Percentiles rank a stretch among this genome's conserved stretches.
phyloP scores from a whole-genome alignment of 2,888 invertebrate genomes.

The Tribolium freemani region DNA sequence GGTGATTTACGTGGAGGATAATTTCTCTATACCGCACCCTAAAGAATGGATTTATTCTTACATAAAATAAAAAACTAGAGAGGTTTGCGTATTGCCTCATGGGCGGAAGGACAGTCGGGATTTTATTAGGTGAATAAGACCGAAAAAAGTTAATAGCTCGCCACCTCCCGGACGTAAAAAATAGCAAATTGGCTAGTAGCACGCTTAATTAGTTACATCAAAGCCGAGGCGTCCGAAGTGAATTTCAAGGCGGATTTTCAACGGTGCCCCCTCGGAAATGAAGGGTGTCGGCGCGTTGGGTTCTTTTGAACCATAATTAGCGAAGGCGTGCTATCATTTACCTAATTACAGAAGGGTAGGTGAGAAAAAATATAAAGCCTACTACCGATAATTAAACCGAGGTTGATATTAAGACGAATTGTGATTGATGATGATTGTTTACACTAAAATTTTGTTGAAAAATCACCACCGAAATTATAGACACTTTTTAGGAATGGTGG shows the following conservation, averaged over 20 bases:
- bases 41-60: neutral
- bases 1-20: slow-evolving; percentile 37
- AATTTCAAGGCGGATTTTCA: slow-evolving; percentile 47
- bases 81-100: neutral
- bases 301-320: slow-evolving; percentile 58
- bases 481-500: neutral
- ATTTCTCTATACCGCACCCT: slow-evolving; percentile 29
- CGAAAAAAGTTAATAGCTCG: slow-evolving; percentile 35
- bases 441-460: neutral
- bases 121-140: neutral
- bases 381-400: slow-evolving; percentile 34
- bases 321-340: slow-evolving; percentile 60
- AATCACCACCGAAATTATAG: neutral
- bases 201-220: slow-evolving; percentile 43
- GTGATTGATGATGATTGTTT: slow-evolving; percentile 25
- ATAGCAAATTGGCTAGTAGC: slow-evolving; percentile 44
- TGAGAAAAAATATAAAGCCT: slow-evolving; percentile 53
- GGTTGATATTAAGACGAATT: neutral
- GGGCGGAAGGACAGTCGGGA: neutral
- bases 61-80: too few relatives aligned
- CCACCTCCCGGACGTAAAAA: slow-evolving; percentile 32
- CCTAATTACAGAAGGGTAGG: slow-evolving; percentile 60
- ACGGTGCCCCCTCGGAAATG: slow-evolving; percentile 39
- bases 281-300: slow-evolving; percentile 44
- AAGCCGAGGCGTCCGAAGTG: slow-evolving; percentile 36